These are phyloP conservation scores for Loripinus fragilis DNA, from an alignment of 2,888 invertebrate species.

Conservation along the genomic window DNA sequence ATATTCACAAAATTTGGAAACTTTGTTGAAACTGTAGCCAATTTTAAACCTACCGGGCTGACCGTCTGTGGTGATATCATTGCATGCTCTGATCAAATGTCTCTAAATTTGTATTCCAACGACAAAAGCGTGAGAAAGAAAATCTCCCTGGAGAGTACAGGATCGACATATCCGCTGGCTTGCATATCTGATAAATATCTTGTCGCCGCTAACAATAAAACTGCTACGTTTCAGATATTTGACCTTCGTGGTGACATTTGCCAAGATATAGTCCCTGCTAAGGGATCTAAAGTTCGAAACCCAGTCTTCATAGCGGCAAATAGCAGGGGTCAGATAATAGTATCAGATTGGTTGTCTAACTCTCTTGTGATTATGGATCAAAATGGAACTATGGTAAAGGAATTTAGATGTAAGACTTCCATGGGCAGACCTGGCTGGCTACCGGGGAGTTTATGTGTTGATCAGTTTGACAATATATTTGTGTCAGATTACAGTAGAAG, in stretches of 20 bases:
- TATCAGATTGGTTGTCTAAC: constrained; percentile 62
- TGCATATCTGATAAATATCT: constrained; percentile 48
- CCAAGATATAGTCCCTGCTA: constrained; percentile 43
- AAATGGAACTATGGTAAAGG: constrained; percentile 46
- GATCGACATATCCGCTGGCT: constrained; percentile 56
- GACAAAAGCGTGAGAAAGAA: constrained; percentile 55
- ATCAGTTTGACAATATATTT: constrained; percentile 64
- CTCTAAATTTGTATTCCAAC: constrained; percentile 50
- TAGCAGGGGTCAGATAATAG: constrained; percentile 60
- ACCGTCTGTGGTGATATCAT: constrained; percentile 55
- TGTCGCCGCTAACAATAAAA: constrained; percentile 53
- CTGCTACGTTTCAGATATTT: constrained; percentile 49
- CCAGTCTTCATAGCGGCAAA: constrained; percentile 54
- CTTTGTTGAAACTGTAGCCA: constrained; percentile 50
- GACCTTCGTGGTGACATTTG: constrained; percentile 54
- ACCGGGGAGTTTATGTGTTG: constrained; percentile 61
- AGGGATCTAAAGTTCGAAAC: constrained; percentile 50
- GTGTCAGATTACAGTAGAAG: constrained; percentile 60
- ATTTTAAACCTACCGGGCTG: constrained; percentile 51
- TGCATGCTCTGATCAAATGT: constrained; percentile 57
- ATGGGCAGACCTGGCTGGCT: constrained; percentile 54
- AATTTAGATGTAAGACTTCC: constrained; percentile 50
- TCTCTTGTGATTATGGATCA: constrained; percentile 58
- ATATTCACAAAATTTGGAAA: constrained; percentile 52
- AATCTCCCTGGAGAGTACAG: constrained; percentile 58